These are phyloP conservation scores for Paradisaea rubra DNA, from an alignment of 2,113 vertebrate species.

Conservation along the genomic window DNA sequence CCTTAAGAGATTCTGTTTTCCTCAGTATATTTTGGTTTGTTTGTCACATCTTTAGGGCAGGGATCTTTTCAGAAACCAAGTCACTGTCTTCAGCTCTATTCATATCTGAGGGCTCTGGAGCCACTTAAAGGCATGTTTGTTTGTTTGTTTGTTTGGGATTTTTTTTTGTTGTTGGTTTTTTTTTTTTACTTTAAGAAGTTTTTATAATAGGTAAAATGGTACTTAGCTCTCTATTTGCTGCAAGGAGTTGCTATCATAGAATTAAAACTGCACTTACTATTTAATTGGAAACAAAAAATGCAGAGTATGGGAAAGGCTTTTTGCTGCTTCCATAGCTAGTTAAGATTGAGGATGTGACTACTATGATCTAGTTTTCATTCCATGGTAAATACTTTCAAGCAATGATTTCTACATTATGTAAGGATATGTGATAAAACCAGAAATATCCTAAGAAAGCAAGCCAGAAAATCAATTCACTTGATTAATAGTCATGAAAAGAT, in stretches of 20 bases:
- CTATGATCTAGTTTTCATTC: not conserved
- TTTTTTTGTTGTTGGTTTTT: too few relatives aligned
- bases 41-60: not conserved
- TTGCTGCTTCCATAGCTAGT: not conserved
- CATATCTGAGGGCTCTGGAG: rapidly evolving
- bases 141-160: not conserved
- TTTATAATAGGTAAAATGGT: not conserved
- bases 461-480: not conserved
- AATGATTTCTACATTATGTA: not conserved
- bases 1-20: not conserved
- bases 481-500: not conserved
- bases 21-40: not conserved
- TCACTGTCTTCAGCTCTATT: not conserved
- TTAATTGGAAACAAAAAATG: not conserved
- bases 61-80: not conserved
- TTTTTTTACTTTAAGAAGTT: not conserved
- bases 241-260: not conserved
- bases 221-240: not conserved
- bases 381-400: not conserved
- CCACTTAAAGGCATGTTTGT: not conserved
- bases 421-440: not conserved
- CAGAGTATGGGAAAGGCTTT: not conserved
- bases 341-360: not conserved
- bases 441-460: not conserved
- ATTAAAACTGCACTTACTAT: not conserved